These are phyloP conservation scores for Drosophila austrosaltans DNA, from an alignment of 2,888 invertebrate species.

Conservation along the genomic window DNA sequence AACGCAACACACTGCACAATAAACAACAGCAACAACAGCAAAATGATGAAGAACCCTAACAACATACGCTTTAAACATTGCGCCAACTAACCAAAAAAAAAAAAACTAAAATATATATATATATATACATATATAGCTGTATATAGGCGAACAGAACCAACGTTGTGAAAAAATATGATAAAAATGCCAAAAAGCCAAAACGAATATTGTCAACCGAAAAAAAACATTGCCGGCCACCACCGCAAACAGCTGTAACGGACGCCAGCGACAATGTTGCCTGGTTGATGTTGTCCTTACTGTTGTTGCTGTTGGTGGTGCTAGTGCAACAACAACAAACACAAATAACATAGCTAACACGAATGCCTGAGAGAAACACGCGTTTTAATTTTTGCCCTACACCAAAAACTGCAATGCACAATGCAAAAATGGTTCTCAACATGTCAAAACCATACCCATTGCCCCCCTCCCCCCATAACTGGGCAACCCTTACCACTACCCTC, in stretches of 20 bases:
- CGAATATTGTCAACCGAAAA: slow-evolving; percentile 69
- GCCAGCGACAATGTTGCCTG: slow-evolving; percentile 36
- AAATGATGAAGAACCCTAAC: slow-evolving; percentile 25
- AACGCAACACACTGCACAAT: slow-evolving; percentile 66
- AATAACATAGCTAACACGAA: slow-evolving; percentile 2
- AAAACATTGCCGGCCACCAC: slow-evolving; percentile 73
- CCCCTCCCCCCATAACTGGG: not conserved
- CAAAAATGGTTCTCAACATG: slow-evolving; percentile 4
- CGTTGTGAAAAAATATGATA: slow-evolving; percentile 38
- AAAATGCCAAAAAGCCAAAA: slow-evolving; percentile 72
- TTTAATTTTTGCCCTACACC: slow-evolving; percentile 19
- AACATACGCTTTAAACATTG: slow-evolving; percentile 16
- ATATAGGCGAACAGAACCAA: not conserved
- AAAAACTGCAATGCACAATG: slow-evolving; percentile 19
- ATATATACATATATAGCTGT: not conserved
- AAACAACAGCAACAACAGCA: slow-evolving; percentile 48
- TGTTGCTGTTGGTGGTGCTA: slow-evolving; percentile 24
- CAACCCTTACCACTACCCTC: not conserved
- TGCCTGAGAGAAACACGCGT: slow-evolving; percentile 11
- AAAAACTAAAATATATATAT: not conserved
- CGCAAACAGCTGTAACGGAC: slow-evolving; percentile 75
- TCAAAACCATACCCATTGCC: not conserved
- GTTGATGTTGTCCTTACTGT: slow-evolving; percentile 11
- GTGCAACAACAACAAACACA: slow-evolving; percentile 24
- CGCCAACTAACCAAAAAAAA: slow-evolving; percentile 7